These are phyloP conservation scores for Xerus rutilus DNA, from an alignment of 2,797 vertebrate genomes.

Conservation along the genomic window DNA sequence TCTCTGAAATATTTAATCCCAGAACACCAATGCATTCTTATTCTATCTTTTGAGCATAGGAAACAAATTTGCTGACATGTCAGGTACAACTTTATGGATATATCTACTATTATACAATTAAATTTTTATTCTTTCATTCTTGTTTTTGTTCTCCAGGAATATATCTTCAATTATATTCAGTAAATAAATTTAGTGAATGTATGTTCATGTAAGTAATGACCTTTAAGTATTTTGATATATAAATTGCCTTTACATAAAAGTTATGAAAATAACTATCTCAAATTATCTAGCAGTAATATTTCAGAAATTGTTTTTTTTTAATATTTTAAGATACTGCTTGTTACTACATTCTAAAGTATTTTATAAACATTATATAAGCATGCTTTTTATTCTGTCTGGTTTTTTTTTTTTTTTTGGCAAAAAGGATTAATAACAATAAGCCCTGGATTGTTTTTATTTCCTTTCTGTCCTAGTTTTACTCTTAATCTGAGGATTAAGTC, in stretches of 20 bases:
- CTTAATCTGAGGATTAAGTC: neutral
- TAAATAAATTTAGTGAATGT: neutral
- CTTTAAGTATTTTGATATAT: neutral
- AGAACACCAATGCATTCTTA: neutral
- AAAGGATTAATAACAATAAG: neutral
- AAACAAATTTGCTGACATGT: neutral
- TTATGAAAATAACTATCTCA: neutral
- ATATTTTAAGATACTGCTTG: neutral
- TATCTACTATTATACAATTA: neutral
- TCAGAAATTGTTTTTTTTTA: neutral
- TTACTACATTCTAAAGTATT: neutral
- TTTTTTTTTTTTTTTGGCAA: neutral
- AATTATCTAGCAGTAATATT: neutral
- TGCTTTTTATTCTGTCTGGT: too few species aligned
- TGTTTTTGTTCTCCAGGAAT: neutral
- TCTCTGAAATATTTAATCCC: neutral
- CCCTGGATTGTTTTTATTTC: neutral
- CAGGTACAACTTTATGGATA: neutral
- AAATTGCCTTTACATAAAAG: neutral
- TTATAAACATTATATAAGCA: neutral
- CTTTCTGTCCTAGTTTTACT: neutral
- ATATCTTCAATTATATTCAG: neutral
- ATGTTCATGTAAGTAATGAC: neutral
- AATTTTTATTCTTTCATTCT: neutral
- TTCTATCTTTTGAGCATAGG: neutral